Percentiles rank a stretch among this genome's conserved stretches.
These are phyloP conservation scores for Cyclophora punctaria DNA, from an alignment of 2,888 invertebrate genomes.

Conservation along the genomic window DNA sequence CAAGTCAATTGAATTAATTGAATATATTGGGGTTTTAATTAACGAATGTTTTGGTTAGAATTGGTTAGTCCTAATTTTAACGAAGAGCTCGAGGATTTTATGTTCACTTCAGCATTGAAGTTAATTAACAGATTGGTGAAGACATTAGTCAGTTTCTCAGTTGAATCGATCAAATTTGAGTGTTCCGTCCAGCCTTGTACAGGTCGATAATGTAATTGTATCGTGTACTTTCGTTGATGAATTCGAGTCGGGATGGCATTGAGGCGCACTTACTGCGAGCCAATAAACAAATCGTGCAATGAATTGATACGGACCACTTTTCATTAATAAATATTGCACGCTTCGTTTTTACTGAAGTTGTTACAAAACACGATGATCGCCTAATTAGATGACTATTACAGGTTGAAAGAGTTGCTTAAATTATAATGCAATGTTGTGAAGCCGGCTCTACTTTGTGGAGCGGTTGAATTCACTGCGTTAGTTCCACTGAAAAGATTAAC, in stretches of 20 bases:
- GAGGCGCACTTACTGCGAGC: slow-evolving; percentile 21
- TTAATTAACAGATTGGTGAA: too few species aligned
- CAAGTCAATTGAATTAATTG: neutral
- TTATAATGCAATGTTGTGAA: slow-evolving; percentile 32
- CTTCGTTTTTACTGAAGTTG: slow-evolving; percentile 11
- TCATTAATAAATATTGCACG: slow-evolving; percentile 24
- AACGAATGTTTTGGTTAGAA: neutral
- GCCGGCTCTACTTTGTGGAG: too few species aligned
- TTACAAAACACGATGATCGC: slow-evolving; percentile 34
- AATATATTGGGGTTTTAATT: neutral
- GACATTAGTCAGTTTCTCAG: too few species aligned
- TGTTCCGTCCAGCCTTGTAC: too few species aligned
- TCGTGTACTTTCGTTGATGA: neutral
- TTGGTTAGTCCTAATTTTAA: too few species aligned
- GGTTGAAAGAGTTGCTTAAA: slow-evolving; percentile 37
- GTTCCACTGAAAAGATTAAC: too few species aligned
- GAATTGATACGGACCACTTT: slow-evolving; percentile 22
- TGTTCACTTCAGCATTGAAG: too few species aligned
- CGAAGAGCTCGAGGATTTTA: too few species aligned
- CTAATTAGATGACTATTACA: slow-evolving; percentile 48
- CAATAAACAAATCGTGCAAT: slow-evolving; percentile 27
- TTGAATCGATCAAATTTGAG: too few species aligned
- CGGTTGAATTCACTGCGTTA: too few species aligned
- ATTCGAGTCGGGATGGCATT: slow-evolving; percentile 8
- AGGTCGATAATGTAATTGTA: too few species aligned